These are phyloP conservation scores for Dendrolimus punctatus DNA, from an alignment of 1,140 invertebrate genomes.

Conservation along the genomic window DNA sequence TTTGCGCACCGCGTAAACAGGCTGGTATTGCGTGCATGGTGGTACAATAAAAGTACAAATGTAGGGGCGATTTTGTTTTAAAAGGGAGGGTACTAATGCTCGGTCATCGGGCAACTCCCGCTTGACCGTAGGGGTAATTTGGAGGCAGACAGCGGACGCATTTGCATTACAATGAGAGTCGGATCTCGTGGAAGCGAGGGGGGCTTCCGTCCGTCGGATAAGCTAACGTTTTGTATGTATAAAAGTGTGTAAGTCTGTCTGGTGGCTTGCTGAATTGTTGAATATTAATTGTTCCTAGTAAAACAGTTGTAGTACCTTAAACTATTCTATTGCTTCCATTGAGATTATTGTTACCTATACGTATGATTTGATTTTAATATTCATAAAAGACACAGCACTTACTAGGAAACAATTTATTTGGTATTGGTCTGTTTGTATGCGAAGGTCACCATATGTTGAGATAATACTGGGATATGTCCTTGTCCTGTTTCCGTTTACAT, in stretches of 20 bases:
- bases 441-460: too few relatives aligned
- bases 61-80: conserved; percentile 46
- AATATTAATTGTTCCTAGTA: conserved; percentile 38
- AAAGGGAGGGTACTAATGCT: conserved; percentile 60
- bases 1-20: conserved; percentile 19
- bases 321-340: conserved; percentile 7
- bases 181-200: conserved; percentile 36
- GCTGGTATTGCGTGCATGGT: conserved; percentile 23
- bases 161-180: conserved; percentile 65
- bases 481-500: too few relatives aligned
- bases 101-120: conserved; percentile 48
- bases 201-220: conserved; percentile 53
- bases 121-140: conserved; percentile 66
- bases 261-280: conserved; percentile 28
- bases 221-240: conserved; percentile 39
- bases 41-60: conserved; percentile 12
- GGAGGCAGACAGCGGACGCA: conserved; percentile 63
- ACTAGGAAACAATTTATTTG: too few relatives aligned
- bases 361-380: background rate
- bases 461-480: too few relatives aligned
- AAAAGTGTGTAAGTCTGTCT: conserved; percentile 30
- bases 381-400: too few relatives aligned
- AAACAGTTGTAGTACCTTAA: conserved; percentile 7
- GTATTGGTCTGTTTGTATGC: too few relatives aligned
- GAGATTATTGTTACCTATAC: conserved; percentile 6